Percentiles rank a stretch among this genome's conserved stretches.
phyloP scores from a whole-genome alignment of 2,888 invertebrate species.

The Myopa tessellatipennis region DNA sequence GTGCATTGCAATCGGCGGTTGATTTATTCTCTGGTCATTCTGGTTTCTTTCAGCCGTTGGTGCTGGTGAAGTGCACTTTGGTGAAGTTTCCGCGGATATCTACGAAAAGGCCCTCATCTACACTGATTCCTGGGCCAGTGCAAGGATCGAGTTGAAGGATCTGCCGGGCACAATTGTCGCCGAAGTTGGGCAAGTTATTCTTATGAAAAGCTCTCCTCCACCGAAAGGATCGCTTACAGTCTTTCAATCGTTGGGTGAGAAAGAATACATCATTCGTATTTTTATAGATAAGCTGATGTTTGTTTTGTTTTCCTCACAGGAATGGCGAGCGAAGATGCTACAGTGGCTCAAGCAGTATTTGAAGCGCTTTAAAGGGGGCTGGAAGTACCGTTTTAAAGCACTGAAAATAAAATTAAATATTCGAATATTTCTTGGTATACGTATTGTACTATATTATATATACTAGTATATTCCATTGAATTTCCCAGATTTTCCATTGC shows the following conservation, averaged over 20 bases:
- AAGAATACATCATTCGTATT: background rate
- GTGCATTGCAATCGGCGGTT: background rate
- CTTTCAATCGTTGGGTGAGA: constrained; percentile 75
- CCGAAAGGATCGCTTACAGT: constrained; percentile 67
- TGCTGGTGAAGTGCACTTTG: constrained; percentile 68
- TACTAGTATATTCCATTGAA: too few relatives aligned
- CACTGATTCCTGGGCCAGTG: constrained; percentile 71
- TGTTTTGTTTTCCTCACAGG: constrained; percentile 62
- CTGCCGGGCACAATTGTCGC: constrained; percentile 70
- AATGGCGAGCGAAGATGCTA: constrained; percentile 74
- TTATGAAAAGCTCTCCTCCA: constrained; percentile 55
- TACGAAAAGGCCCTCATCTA: constrained; percentile 70
- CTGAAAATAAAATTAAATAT: too few relatives aligned
- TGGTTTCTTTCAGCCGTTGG: constrained; percentile 71
- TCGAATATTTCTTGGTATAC: too few relatives aligned
- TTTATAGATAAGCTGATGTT: background rate
- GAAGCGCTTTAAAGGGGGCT: constrained; percentile 42
- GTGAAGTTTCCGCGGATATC: constrained; percentile 70
- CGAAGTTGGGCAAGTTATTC: constrained; percentile 72
- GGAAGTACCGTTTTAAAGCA: background rate
- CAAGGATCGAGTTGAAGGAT: constrained; percentile 70
- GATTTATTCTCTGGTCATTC: background rate
- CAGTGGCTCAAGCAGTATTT: constrained; percentile 71
- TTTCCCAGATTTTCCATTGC: too few relatives aligned
- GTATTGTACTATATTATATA: too few relatives aligned